Evolutionary conservation across 2,797 vertebrate genomes (phyloP).

Genomic region (Acanthurus tractus): DNA sequence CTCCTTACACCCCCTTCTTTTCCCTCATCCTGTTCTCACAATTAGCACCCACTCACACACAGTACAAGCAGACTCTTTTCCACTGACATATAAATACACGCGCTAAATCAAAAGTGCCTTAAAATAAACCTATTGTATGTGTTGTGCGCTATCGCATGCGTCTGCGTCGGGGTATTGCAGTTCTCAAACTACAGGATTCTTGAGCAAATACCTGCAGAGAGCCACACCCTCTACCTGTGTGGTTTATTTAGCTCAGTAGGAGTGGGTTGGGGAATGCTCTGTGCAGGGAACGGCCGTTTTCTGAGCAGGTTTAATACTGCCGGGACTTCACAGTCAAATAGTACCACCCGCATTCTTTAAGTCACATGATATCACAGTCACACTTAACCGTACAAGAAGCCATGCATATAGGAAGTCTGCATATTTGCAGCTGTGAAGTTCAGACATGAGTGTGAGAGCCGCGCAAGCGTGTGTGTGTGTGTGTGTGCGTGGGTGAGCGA

Average conservation of each 20-base stretch:
- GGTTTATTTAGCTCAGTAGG: slow-evolving; percentile 59
- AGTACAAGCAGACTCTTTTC: slow-evolving; percentile 41
- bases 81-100: slow-evolving; percentile 44
- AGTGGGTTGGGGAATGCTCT: slow-evolving; percentile 50
- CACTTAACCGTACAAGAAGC: slow-evolving; percentile 35
- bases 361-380: slow-evolving; percentile 66
- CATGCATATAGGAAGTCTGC: slow-evolving; percentile 30
- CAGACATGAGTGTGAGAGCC: slow-evolving; percentile 14
- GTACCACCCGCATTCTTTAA: slow-evolving; percentile 70
- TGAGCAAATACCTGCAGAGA: slow-evolving; percentile 72
- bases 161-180: slow-evolving; percentile 17
- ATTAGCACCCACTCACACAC: slow-evolving; percentile 55
- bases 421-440: slow-evolving; percentile 34
- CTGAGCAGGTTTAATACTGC: slow-evolving; percentile 53
- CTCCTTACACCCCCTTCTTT: slow-evolving; percentile 67
- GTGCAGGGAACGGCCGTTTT: slow-evolving; percentile 34
- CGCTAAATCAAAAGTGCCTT: slow-evolving; percentile 37
- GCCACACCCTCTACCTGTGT: slow-evolving; percentile 79
- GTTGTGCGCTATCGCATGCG: slow-evolving; percentile 60
- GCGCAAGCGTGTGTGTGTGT: slow-evolving; percentile 7
- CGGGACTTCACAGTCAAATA: slow-evolving; percentile 54
- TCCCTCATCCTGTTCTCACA: slow-evolving; percentile 70
- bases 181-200: slow-evolving; percentile 61
- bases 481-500: slow-evolving; percentile 11
- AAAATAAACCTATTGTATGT: slow-evolving; percentile 40